These are phyloP conservation scores for Phorcus lineatus DNA, from an alignment of 2,888 invertebrate species.

Conservation along the genomic window DNA sequence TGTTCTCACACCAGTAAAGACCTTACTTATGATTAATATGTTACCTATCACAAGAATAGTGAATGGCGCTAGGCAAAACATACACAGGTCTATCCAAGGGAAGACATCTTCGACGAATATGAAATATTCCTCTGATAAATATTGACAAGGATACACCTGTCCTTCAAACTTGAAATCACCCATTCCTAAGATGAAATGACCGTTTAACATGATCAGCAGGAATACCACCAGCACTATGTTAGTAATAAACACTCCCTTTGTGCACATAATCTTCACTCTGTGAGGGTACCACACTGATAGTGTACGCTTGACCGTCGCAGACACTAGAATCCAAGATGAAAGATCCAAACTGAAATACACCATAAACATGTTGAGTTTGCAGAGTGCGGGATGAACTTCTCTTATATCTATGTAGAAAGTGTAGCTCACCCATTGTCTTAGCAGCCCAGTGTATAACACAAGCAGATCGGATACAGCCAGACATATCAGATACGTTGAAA, in stretches of 20 bases:
- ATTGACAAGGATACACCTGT: neutral
- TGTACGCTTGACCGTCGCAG: conserved; percentile 42
- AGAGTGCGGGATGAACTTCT: conserved; percentile 21
- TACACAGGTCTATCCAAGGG: conserved; percentile 40
- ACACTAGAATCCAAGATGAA: conserved; percentile 47
- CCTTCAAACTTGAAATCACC: neutral
- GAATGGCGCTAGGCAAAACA: conserved; percentile 43
- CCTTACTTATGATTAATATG: conserved; percentile 39
- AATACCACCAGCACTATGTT: conserved; percentile 23
- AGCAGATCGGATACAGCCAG: conserved; percentile 45
- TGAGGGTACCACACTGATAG: conserved; percentile 47
- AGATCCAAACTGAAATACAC: conserved; percentile 38
- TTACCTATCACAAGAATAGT: conserved; percentile 38
- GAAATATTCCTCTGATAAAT: neutral
- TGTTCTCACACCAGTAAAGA: conserved; percentile 26
- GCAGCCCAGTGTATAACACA: conserved; percentile 38
- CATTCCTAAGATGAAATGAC: conserved; percentile 35
- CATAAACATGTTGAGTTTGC: conserved; percentile 37
- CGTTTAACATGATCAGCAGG: conserved; percentile 31
- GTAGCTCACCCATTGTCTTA: conserved; percentile 42
- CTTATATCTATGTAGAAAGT: conserved; percentile 36
- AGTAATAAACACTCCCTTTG: conserved; percentile 32
- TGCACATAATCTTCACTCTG: conserved; percentile 37
- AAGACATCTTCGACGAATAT: conserved; percentile 25
- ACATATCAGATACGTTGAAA: neutral